A percentile compares a stretch with the other conserved stretches of the same genome.
These are phyloP conservation scores for Natator depressus DNA, from an alignment of 2,113 vertebrate genomes.

Conservation along the genomic window DNA sequence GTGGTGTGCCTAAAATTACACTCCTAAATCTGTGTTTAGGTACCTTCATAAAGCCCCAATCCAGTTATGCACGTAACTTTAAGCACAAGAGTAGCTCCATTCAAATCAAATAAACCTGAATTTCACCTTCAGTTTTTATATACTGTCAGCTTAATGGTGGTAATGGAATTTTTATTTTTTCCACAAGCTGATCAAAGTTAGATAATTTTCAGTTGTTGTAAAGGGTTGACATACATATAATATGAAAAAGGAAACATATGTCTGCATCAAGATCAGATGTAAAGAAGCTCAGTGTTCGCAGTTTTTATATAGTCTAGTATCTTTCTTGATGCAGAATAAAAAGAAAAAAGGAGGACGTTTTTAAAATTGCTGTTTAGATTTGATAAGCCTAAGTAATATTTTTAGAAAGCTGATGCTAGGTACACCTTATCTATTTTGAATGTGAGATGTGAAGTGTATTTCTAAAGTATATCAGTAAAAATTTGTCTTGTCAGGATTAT, in stretches of 20 bases:
- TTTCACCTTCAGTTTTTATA: background rate
- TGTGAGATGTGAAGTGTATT: accelerated
- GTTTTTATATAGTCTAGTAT: background rate
- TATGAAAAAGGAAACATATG: accelerated
- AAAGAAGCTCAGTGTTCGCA: background rate
- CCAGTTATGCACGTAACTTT: background rate
- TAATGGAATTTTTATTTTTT: background rate
- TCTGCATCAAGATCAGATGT: background rate
- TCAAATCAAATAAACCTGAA: background rate
- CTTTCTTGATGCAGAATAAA: background rate
- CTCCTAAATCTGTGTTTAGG: background rate
- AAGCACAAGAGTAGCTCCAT: background rate
- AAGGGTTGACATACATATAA: background rate
- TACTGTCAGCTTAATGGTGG: background rate
- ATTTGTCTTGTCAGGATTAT: background rate
- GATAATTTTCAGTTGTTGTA: background rate
- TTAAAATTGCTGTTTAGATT: accelerated
- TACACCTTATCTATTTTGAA: background rate
- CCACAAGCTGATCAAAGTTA: background rate
- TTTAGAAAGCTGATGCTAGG: background rate
- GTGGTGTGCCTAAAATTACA: background rate
- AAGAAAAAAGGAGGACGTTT: background rate
- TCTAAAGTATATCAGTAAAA: accelerated
- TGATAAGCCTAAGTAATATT: background rate
- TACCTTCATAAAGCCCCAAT: background rate